Evolutionary conservation across 2,797 vertebrate genomes (phyloP).

Genomic region (Thalassophryne amazonica): DNA sequence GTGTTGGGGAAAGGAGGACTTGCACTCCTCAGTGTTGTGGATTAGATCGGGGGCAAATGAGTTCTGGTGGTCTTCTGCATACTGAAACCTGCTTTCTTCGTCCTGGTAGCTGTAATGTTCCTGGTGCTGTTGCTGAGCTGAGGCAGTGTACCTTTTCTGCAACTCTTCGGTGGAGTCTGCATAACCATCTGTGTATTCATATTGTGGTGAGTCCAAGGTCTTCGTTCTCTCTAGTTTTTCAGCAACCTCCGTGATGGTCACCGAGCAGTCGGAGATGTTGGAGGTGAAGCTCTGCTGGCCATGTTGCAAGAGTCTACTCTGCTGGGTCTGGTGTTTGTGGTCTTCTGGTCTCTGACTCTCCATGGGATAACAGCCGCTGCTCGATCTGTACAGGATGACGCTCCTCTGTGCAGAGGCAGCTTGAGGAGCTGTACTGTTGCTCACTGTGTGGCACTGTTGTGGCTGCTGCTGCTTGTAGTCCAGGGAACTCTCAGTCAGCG

Average conservation of each 20-base stretch:
- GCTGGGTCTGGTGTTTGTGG: constrained; percentile 47
- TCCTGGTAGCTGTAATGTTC: constrained; percentile 45
- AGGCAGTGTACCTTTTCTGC: constrained; percentile 40
- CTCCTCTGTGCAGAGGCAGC: constrained; percentile 73
- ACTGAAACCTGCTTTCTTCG: constrained; percentile 44
- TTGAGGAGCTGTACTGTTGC: constrained; percentile 46
- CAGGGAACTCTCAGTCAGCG: constrained; percentile 48
- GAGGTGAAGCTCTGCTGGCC: constrained; percentile 16
- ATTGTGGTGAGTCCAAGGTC: constrained; percentile 68
- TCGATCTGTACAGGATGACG: constrained; percentile 81
- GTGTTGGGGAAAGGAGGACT: constrained; percentile 66
- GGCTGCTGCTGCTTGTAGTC: constrained; percentile 68
- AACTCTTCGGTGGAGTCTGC: constrained; percentile 41
- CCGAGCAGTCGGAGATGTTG: constrained; percentile 62
- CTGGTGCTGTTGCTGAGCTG: constrained; percentile 37
- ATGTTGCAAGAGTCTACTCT: constrained; percentile 41
- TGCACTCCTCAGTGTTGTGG: constrained; percentile 70
- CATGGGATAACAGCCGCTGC: constrained; percentile 75
- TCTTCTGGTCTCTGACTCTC: constrained; percentile 67
- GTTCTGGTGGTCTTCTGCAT: constrained; percentile 52
- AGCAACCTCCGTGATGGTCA: constrained; percentile 72
- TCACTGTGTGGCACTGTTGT: constrained; percentile 51
- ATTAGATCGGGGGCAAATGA: constrained; percentile 73
- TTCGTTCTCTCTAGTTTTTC: constrained; percentile 75
- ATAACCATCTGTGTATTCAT: constrained; percentile 50